Base-by-base conservation (phyloP, 2,888 invertebrate genomes). In the Teinopalpus imperialis region DNA sequence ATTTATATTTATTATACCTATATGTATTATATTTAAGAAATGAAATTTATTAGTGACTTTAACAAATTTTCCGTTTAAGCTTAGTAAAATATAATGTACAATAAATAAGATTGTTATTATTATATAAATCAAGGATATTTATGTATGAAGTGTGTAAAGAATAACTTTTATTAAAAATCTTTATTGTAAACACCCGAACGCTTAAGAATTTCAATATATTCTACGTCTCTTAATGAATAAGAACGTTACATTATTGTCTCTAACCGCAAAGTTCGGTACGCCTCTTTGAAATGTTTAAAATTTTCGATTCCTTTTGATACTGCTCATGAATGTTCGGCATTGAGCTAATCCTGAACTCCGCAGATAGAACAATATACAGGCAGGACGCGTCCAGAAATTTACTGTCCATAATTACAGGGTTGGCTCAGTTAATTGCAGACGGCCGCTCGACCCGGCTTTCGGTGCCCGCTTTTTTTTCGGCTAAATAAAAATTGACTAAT, bases 351-450 rank as follows among this genome's bases (percentile, higher is more conserved):
- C 74, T 63, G 68, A 71, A 69, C 67, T 66, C 56, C 54, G 57
- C 61, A 78, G 85, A 87, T 82, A 87, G 82, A 86, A 82, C 82
- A 83, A 83, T 85, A 82, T 76, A 76, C 61, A 66, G 71, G 69
- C 78, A 81, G 87, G 90, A 90, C 91, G 90, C 91, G 91, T 92
- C 92, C 90, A 91, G 91, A 92, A 92, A 94, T 94, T 94, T 94
- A 94, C 93, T 93, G 93, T 90, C 93, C 93, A 92, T 94, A 94
- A 94, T 94, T 93, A 93, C 92, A 93, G 93, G 93, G 93, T 93
- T 91, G 91, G 85, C 90, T 90, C 91, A 92, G 92, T 93, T 94
- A 94, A 94, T 94, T 94, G 93, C 93, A 92, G 92, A 80, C 90
- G 81, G 86, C 61, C 67, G 66, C 67, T 66, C 74, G 74, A 60